Base-by-base conservation (phyloP, 1,140 invertebrate genomes). In the Gerris buenoi region DNA sequence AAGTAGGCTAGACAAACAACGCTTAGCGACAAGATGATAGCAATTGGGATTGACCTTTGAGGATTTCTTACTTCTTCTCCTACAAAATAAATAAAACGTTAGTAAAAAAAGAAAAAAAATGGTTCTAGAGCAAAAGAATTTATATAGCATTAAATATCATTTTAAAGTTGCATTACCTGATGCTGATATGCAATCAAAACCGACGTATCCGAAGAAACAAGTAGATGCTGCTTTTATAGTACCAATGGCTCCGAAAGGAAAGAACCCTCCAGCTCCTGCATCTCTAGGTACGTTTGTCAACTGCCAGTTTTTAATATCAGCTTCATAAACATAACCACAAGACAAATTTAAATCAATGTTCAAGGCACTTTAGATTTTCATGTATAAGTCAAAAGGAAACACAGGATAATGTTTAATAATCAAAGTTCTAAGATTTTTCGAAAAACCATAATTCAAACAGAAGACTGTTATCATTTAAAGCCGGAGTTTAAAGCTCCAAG, bases 181-280 rank as follows among this genome's bases (percentile, higher is more conserved):
- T 2, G 91, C 92, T 10, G 92, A 91, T 60, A 95, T 86, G 57
- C 85, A 84, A 78, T 95, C 93, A 73, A 95, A 95, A 58, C 91
- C 91, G 15, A 94, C 89, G 74, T 93, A 95, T 33, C 91, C 91
- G 75, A 86, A 95, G 58, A 75, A 95, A 76, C 91, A 95, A 13
- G 86, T 89, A 0, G 91, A 91, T 5, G 91, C 91, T 1, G 91
- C 92, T 58, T 83, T 83, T 64, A 91, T 85, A 22, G 91, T 83
- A 5, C 91, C 91, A 1, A 81, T 78, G 15, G 93, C 74, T 0
- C 91, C 91, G 75, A 84, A 93, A 0, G 91, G 91, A 13, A 86
- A 82, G 75, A 94, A 95, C 2, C 90, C 91, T 2, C 91, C 90
- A 1, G 72, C 73, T 10, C 88, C 88, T 69, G 80, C 83, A 13